Percentiles rank a stretch among this genome's conserved stretches.
Conservation (phyloP, 2,113 vertebrate species). For the Rattus rattus region DNA sequence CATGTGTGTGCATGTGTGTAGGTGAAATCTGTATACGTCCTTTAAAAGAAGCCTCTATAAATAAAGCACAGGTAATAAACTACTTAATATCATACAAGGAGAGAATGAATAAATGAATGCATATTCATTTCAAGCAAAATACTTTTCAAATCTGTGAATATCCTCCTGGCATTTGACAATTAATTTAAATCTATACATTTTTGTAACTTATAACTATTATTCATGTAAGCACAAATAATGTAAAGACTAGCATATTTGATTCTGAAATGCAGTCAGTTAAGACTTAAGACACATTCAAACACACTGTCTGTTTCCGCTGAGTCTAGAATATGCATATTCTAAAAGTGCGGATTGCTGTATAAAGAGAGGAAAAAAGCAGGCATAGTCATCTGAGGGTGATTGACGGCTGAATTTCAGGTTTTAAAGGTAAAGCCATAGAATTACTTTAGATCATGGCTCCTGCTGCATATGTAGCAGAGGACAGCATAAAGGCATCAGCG, state of each 20-base stretch:
- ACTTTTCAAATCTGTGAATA: conserved; percentile 59
- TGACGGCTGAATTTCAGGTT: conserved; percentile 29
- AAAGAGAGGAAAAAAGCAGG: neutral
- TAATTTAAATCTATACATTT: conserved; percentile 54
- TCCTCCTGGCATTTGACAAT: conserved; percentile 54
- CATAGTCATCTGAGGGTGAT: conserved; percentile 20
- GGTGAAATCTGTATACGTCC: neutral
- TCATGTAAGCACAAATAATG: conserved; percentile 62
- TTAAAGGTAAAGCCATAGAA: neutral
- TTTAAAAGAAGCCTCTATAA: neutral
- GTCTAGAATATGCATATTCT: neutral
- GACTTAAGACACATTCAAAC: conserved; percentile 58
- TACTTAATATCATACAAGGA: conserved; percentile 43
- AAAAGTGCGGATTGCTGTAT: conserved; percentile 34
- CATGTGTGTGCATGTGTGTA: neutral
- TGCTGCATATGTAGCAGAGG: too few species aligned
- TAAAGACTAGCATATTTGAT: conserved; percentile 60
- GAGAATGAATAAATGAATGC: neutral
- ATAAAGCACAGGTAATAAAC: conserved; percentile 46
- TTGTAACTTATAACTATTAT: conserved; percentile 47
- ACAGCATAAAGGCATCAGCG: too few species aligned
- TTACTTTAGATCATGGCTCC: conserved; percentile 7
- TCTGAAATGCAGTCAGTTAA: conserved; percentile 60
- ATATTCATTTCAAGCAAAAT: conserved; percentile 42
- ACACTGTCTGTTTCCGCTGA: neutral